Conservation (phyloP, 1,140 invertebrate species). For the Aplysia californica region DNA sequence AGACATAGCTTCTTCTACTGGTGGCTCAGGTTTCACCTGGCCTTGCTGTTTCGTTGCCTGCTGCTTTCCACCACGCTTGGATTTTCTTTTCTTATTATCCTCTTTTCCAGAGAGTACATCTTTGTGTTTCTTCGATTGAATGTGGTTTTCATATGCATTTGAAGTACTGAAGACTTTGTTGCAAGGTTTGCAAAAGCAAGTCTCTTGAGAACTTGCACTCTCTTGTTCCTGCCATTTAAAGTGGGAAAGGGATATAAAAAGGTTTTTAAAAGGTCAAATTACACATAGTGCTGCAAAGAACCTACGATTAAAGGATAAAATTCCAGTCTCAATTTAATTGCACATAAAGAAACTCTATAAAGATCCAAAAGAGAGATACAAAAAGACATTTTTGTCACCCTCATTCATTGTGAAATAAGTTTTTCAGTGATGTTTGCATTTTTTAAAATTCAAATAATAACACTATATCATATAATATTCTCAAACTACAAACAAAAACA, state of each 20-base stretch:
- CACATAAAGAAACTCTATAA: background rate
- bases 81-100: constrained; percentile 51
- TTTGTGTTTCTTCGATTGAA: constrained; percentile 94
- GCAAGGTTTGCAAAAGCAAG: constrained; percentile 80
- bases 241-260: background rate
- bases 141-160: constrained; percentile 91
- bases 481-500: too few species aligned
- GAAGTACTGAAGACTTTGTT: constrained; percentile 85
- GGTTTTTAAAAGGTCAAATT: background rate
- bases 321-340: background rate
- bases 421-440: too few species aligned
- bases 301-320: background rate
- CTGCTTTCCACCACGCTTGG: too few species aligned
- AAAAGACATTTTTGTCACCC: too few species aligned
- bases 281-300: background rate
- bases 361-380: too few species aligned
- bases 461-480: too few species aligned
- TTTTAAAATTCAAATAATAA: too few species aligned
- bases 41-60: too few species aligned
- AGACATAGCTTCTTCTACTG: too few species aligned
- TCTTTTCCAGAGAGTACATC: constrained; percentile 68
- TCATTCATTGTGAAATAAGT: too few species aligned
- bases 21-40: too few species aligned
- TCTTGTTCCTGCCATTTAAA: constrained; percentile 18
- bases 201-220: background rate